Conservation (phyloP, 2,888 invertebrate species). For the Netelia virgata region DNA sequence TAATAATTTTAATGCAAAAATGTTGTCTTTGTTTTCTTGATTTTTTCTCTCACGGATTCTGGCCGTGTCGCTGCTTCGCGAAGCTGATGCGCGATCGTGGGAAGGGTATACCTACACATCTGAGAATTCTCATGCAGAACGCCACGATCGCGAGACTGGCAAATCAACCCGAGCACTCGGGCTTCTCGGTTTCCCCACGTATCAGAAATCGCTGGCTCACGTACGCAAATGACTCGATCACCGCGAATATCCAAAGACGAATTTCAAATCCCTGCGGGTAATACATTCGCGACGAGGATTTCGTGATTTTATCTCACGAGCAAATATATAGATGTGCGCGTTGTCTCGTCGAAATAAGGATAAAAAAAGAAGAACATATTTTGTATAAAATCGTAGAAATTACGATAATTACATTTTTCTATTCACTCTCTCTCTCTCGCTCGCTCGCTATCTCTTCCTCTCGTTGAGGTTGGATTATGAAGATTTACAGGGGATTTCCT, state of each 20-base stretch:
- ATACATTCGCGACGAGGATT: constrained; percentile 3
- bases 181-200: constrained; percentile 45
- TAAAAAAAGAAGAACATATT: not conserved
- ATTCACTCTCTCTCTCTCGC: not conserved
- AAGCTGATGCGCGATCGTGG: constrained; percentile 27
- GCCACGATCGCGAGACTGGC: constrained; percentile 64
- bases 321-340: constrained; percentile 24
- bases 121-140: constrained; percentile 65
- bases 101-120: constrained; percentile 16
- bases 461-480: not conserved
- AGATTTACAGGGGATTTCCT: constrained; percentile 36
- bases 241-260: constrained; percentile 55
- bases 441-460: not conserved
- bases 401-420: constrained; percentile 31
- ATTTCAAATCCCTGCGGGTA: constrained; percentile 17
- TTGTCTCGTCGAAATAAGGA: not conserved
- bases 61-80: constrained; percentile 59
- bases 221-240: constrained; percentile 66
- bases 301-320: constrained; percentile 26
- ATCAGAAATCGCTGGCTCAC: constrained; percentile 64
- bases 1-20: too few relatives aligned
- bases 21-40: too few relatives aligned
- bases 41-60: constrained; percentile 38
- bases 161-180: constrained; percentile 8
- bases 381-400: not conserved